Conservation (phyloP, 2,888 invertebrate species). For the Drosophila testacea region DNA sequence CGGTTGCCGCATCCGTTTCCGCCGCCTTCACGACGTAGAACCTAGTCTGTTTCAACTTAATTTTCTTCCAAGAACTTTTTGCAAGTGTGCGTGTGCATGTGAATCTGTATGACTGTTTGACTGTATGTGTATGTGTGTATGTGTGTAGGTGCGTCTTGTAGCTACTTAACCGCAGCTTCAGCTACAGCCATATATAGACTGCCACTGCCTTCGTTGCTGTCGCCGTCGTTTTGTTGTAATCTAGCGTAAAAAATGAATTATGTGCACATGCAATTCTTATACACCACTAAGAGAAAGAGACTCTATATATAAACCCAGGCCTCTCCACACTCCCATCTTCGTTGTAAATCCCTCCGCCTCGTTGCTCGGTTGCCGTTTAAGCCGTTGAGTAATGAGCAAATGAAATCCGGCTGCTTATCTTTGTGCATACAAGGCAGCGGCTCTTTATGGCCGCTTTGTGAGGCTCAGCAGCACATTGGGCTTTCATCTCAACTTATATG, state of each 20-base stretch:
- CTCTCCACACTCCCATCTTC: background rate
- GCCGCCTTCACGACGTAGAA: conserved; percentile 49
- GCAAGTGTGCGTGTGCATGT: conserved; percentile 10
- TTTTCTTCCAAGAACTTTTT: conserved; percentile 68
- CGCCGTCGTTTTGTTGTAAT: conserved; percentile 69
- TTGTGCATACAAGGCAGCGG: conserved; percentile 63
- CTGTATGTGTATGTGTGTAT: conserved; percentile 10
- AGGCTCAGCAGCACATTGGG: conserved; percentile 66
- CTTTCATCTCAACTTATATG: conserved; percentile 44
- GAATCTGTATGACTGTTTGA: background rate
- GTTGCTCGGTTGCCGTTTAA: conserved; percentile 44
- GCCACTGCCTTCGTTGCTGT: conserved; percentile 22
- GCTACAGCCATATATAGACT: conserved; percentile 19
- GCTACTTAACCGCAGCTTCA: conserved; percentile 57
- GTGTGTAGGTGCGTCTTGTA: conserved; percentile 40
- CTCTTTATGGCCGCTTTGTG: conserved; percentile 76
- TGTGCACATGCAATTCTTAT: conserved; percentile 78
- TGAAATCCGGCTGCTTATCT: conserved; percentile 78
- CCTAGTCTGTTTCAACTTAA: conserved; percentile 65
- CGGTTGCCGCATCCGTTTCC: conserved; percentile 77
- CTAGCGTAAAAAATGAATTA: conserved; percentile 78
- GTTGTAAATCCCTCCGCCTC: conserved; percentile 6
- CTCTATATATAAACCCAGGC: conserved; percentile 4
- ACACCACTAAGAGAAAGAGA: conserved; percentile 31
- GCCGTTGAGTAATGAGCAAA: conserved; percentile 78